These are phyloP conservation scores for Hylaeus volcanicus DNA, from an alignment of 1,140 invertebrate genomes.

Conservation along the genomic window DNA sequence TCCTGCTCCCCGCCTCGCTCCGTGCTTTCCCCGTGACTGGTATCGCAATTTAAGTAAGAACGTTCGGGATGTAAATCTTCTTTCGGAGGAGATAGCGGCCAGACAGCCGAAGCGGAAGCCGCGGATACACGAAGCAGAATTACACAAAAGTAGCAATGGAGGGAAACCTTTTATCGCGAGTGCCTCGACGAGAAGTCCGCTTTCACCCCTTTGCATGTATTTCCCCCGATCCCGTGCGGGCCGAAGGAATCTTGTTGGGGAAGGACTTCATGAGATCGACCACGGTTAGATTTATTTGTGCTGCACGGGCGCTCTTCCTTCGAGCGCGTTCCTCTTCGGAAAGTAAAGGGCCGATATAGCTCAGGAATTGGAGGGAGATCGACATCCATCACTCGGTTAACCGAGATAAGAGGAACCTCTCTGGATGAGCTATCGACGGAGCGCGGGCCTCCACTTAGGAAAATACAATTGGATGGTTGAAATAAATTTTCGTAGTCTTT, in stretches of 20 bases:
- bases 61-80: constrained; percentile 47
- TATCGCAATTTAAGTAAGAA: constrained; percentile 49
- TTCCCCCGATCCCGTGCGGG: background rate
- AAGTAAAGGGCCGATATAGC: constrained; percentile 30
- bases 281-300: constrained; percentile 61
- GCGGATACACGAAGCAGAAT: constrained; percentile 43
- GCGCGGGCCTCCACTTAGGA: constrained; percentile 70
- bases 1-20: background rate
- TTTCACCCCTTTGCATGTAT: constrained; percentile 50
- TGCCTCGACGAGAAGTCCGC: constrained; percentile 44
- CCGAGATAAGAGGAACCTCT: constrained; percentile 69
- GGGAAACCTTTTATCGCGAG: constrained; percentile 50
- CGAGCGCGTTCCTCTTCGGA: background rate
- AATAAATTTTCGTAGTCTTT: constrained; percentile 66
- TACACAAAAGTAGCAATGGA: constrained; percentile 47
- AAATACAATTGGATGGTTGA: constrained; percentile 72
- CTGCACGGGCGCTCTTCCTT: constrained; percentile 20
- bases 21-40: no score
- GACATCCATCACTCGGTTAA: constrained; percentile 74
- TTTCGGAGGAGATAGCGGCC: constrained; percentile 36
- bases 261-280: constrained; percentile 61
- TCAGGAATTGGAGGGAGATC: constrained; percentile 65
- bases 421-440: constrained; percentile 71
- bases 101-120: constrained; percentile 38
- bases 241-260: constrained; percentile 40